phyloP scores from a whole-genome alignment of 2,888 invertebrate species.

The Cordilura impudica region DNA sequence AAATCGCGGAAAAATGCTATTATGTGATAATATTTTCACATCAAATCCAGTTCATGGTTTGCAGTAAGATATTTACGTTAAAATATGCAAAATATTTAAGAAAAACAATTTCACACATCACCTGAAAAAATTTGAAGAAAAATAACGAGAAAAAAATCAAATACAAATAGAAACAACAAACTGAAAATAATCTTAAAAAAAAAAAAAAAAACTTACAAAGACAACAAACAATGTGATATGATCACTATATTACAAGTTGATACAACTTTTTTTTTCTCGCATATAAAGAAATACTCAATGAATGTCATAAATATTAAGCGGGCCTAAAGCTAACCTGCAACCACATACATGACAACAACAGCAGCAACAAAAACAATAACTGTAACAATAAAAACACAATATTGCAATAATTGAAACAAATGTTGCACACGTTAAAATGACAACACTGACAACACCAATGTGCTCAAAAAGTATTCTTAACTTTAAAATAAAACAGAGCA shows the following conservation, averaged over 20 bases:
- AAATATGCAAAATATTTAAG: conserved; percentile 58
- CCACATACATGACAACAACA: conserved; percentile 42
- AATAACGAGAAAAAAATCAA: conserved; percentile 24
- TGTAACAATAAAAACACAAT: conserved; percentile 41
- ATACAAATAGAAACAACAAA: conserved; percentile 5
- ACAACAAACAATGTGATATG: conserved; percentile 21
- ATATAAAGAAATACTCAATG: conserved; percentile 57
- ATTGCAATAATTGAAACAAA: conserved; percentile 45
- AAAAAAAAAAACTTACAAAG: background rate
- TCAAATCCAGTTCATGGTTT: conserved; percentile 55
- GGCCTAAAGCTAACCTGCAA: conserved; percentile 51
- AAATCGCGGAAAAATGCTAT: background rate
- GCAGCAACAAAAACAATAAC: conserved; percentile 35
- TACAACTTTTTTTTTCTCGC: background rate
- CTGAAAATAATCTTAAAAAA: conserved; percentile 1
- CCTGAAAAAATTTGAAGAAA: background rate
- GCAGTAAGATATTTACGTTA: conserved; percentile 16
- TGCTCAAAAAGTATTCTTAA: too few relatives aligned
- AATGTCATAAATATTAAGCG: conserved; percentile 58
- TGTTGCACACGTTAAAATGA: conserved; percentile 35
- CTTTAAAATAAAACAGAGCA: too few relatives aligned
- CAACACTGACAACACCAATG: background rate
- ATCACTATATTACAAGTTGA: conserved; percentile 34
- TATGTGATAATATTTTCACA: conserved; percentile 31
- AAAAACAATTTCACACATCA: conserved; percentile 44